Evolutionary conservation across 1,140 invertebrate species (phyloP).

Genomic region (Calosoma granatense): DNA sequence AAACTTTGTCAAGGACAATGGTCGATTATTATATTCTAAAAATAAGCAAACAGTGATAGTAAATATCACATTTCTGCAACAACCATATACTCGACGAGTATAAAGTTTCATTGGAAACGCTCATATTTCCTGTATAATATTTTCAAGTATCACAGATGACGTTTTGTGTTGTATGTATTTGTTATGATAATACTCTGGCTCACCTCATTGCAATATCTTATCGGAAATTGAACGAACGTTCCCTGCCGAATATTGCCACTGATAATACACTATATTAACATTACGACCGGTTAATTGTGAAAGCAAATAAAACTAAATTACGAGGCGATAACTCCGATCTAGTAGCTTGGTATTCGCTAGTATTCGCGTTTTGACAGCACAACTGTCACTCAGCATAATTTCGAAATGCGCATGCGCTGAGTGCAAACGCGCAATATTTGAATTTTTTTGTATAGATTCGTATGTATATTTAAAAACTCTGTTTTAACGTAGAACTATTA

Average conservation of each 20-base stretch:
- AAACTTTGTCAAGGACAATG: not conserved
- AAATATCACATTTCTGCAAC: not conserved
- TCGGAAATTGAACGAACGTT: not conserved
- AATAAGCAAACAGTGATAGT: not conserved
- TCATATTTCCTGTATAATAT: too few species aligned
- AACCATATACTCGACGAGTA: too few species aligned
- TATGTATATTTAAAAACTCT: too few species aligned
- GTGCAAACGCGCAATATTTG: too few species aligned
- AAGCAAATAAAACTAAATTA: not conserved
- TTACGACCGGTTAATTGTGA: not conserved
- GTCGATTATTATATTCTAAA: not conserved
- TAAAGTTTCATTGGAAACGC: too few species aligned
- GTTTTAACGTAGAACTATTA: too few species aligned
- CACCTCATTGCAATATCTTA: not conserved
- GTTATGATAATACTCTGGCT: not conserved
- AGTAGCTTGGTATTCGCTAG: not conserved
- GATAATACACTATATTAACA: not conserved
- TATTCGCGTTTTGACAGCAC: not conserved
- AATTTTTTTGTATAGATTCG: too few species aligned
- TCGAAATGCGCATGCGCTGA: too few species aligned
- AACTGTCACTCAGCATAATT: too few species aligned
- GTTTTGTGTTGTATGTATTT: not conserved
- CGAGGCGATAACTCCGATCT: not conserved
- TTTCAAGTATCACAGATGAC: not conserved
- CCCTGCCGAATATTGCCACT: not conserved